Conservation (phyloP, 2,888 invertebrate genomes). For the Caenorhabditis zanzibari region DNA sequence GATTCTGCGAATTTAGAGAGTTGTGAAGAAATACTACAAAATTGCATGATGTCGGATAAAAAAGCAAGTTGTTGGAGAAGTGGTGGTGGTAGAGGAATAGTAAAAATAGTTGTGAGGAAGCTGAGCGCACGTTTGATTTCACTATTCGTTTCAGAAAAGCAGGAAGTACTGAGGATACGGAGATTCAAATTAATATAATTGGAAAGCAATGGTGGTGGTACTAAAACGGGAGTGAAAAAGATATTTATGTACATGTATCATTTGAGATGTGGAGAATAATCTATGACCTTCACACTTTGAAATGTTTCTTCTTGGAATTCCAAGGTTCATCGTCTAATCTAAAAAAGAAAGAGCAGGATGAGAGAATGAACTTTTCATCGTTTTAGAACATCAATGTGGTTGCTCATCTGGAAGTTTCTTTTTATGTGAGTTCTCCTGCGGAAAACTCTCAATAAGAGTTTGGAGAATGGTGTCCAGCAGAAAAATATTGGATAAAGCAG, state of each 20-base stretch:
- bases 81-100: conserved; percentile 5
- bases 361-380: conserved; percentile 27
- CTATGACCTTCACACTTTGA: conserved; percentile 24
- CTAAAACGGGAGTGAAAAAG: conserved; percentile 17
- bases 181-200: conserved; percentile 46
- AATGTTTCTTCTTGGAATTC: conserved; percentile 8
- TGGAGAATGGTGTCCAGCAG: background rate
- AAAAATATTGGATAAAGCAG: background rate
- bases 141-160: background rate
- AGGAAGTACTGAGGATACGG: conserved; percentile 39
- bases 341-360: background rate
- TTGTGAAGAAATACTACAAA: conserved; percentile 4
- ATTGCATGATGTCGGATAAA: conserved; percentile 21
- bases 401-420: background rate
- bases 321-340: conserved; percentile 8
- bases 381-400: conserved; percentile 19
- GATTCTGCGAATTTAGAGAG: conserved; percentile 20
- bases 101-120: conserved; percentile 30
- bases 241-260: conserved; percentile 31
- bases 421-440: background rate
- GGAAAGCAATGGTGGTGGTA: conserved; percentile 18
- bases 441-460: background rate
- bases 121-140: conserved; percentile 22
- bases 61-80: background rate
- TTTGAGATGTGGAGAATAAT: background rate